Conservation (phyloP, 2,113 vertebrate genomes). For the Halcyon malimbica region DNA sequence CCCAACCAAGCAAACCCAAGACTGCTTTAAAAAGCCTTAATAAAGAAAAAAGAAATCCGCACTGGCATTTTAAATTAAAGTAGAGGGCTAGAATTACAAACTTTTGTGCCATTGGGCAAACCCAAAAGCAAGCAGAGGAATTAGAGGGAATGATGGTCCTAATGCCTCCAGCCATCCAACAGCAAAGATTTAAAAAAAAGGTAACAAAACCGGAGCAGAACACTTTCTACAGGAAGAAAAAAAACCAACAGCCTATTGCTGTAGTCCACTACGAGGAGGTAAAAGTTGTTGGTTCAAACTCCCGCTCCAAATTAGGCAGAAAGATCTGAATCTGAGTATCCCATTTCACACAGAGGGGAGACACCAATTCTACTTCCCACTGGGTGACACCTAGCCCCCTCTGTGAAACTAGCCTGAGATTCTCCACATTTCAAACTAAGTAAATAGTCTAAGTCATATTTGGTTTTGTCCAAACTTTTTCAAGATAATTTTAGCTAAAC, state of each 20-base stretch:
- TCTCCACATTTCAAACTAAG: not conserved
- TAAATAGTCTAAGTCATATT: not conserved
- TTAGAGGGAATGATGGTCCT: not conserved
- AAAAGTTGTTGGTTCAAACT: not conserved
- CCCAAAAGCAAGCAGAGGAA: not conserved
- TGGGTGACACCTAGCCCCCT: not conserved
- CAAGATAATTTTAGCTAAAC: not conserved
- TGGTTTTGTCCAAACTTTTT: not conserved
- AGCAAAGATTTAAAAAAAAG: not conserved
- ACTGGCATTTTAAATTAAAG: not conserved
- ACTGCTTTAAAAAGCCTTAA: not conserved
- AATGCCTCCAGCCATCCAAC: not conserved
- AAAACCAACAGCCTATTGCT: not conserved
- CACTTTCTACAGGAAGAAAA: not conserved
- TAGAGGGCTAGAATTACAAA: not conserved
- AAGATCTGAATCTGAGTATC: not conserved
- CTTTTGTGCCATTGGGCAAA: not conserved
- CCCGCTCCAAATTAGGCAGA: not conserved
- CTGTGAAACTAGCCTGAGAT: not conserved
- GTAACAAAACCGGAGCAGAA: not conserved
- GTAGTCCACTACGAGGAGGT: not conserved
- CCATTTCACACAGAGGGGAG: not conserved
- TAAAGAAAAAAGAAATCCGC: not conserved
- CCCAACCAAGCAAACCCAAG: not conserved
- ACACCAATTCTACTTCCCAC: not conserved